Percentiles rank a stretch among this genome's conserved stretches.
phyloP scores from a whole-genome alignment of 2,113 vertebrate species.

The Centropus bengalensis region DNA sequence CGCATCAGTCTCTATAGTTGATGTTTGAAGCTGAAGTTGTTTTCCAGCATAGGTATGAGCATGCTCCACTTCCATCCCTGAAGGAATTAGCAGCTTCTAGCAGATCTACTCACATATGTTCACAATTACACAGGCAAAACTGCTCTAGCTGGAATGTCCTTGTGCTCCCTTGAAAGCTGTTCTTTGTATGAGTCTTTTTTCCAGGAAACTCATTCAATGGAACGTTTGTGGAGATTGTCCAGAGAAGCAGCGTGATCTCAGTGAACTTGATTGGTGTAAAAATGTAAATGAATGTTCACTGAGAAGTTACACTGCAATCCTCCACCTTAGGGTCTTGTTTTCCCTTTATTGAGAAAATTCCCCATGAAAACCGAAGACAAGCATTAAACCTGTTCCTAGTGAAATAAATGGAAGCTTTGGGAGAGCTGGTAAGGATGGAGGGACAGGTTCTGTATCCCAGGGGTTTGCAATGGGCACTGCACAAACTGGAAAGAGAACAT shows the following conservation, averaged over 20 bases:
- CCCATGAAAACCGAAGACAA: background rate
- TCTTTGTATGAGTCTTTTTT: background rate
- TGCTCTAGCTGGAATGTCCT: background rate
- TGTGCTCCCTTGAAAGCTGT: background rate
- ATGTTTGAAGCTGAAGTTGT: background rate
- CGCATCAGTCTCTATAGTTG: background rate
- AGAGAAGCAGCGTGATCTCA: background rate
- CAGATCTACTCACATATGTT: background rate
- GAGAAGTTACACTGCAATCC: background rate
- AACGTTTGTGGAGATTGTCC: background rate
- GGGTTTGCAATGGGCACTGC: background rate
- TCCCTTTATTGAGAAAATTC: background rate
- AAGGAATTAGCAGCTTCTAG: background rate
- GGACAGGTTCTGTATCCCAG: background rate
- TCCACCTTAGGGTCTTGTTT: background rate
- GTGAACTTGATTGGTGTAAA: background rate
- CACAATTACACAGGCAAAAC: background rate
- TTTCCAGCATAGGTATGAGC: background rate
- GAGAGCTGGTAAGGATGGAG: background rate
- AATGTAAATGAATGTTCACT: background rate
- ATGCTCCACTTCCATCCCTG: background rate
- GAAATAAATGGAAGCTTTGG: background rate
- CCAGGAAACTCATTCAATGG: conserved; percentile 3
- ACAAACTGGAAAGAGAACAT: background rate
- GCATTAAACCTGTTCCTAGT: background rate